Evolutionary conservation across 2,113 vertebrate species (phyloP), one percentile per base, ranked within the genome.

Genomic region (Pseudorectes ferrugineus): DNA sequence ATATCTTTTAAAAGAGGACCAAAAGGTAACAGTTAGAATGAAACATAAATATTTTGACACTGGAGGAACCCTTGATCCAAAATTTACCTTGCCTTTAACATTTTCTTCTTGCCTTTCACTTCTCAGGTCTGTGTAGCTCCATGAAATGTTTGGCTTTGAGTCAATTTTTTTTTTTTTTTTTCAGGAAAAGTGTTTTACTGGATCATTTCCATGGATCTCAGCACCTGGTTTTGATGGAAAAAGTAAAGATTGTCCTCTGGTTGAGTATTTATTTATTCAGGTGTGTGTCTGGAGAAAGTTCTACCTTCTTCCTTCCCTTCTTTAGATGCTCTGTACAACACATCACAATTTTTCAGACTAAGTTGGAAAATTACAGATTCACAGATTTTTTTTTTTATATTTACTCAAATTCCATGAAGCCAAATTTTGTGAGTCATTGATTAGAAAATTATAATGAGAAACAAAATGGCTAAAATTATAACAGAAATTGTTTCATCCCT

Each of bases 41-140:
- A 75, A 94, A 35, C 31, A 74, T 67, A 92, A 96, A 90, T 88
- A 63, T 85, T 95, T 92, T 76, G 91, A 92, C 81, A 55, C 8
- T 84, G 36, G 14, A 87, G 70, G 75, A 87, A 18, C 3, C 28
- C 33, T 24, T 58, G 63, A 70, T 57, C 15, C 38, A 43, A 74
- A 93, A 92, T 42, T 38, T 83, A 35, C 81, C 33, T 55, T 29
- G 18, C 23, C 65, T 93, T 83, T 45, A n/a, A 23, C 11, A 6
- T 79, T 85, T 88, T 66, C 35, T 57, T 40, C 38, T 85, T 57
- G 18, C 25, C 11, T 79, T 83, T 88, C 52, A 14, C 54, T 66
- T 73, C 31, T 62, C 62, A 38, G 25, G 35, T 24, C 59, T 58
- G 14, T 28, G 29, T 18, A 48, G 13, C 31, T 80, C 55, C 29